phyloP scores from a whole-genome alignment of 2,888 invertebrate species.

The Drosophila nigricruria region DNA sequence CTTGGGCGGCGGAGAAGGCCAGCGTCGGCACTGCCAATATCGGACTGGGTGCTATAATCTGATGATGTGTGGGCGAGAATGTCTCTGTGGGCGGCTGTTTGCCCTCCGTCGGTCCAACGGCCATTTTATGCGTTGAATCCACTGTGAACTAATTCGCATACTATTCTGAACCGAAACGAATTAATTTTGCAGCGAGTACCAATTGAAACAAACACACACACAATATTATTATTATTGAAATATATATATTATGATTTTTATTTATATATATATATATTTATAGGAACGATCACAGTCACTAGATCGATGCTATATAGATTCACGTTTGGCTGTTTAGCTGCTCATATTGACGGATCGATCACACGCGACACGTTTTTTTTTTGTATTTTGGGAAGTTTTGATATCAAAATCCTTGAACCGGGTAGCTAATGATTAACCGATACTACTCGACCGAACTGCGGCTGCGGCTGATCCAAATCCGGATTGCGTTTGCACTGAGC shows the following conservation, averaged over 20 bases:
- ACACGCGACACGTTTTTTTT: conserved; percentile 31
- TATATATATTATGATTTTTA: neutral
- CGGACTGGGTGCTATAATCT: conserved; percentile 90
- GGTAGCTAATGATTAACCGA: conserved; percentile 73
- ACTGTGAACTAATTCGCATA: conserved; percentile 86
- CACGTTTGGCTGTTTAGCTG: conserved; percentile 17
- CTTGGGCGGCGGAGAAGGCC: conserved; percentile 94
- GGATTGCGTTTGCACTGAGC: conserved; percentile 53
- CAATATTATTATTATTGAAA: neutral
- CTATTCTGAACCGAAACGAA: conserved; percentile 81
- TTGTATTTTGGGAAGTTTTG: conserved; percentile 9
- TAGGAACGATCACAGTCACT: conserved; percentile 50
- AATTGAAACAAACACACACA: conserved; percentile 18
- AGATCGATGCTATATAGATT: conserved; percentile 13
- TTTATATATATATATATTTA: neutral
- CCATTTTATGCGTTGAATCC: conserved; percentile 86
- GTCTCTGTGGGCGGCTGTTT: conserved; percentile 85
- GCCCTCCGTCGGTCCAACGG: conserved; percentile 86
- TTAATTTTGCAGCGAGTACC: conserved; percentile 64
- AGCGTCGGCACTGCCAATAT: conserved; percentile 93
- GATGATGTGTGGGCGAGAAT: conserved; percentile 85
- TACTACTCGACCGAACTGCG: conserved; percentile 30
- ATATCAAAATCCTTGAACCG: conserved; percentile 34
- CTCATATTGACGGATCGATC: conserved; percentile 12
- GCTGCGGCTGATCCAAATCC: conserved; percentile 65